Evolutionary conservation across 1,140 invertebrate genomes (phyloP), one percentile per base, ranked within the genome.

Genomic region (Micrasema longulum): DNA sequence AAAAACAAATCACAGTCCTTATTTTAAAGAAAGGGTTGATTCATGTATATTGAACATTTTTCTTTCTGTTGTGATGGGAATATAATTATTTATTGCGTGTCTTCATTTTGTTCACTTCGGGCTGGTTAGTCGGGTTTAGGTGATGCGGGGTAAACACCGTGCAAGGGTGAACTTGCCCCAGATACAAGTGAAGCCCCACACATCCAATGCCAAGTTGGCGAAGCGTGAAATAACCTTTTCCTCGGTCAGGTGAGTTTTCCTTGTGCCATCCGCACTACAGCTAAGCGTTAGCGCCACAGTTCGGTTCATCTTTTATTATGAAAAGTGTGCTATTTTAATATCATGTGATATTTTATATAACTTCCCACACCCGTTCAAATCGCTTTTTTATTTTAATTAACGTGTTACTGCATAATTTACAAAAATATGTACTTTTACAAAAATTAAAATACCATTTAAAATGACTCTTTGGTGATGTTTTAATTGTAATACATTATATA

Each of bases 201-300:
- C 55, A 5, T 11, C 16, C 55, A 20, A 20, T 41, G 35, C 55
- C 55, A 41, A 41, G 55, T 60, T 18, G 55, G 38, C 55, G 35
- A 18, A 41, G 7, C 55, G 55, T 60, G 35, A 60, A 60, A 60
- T 60, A 60, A 60, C 55, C 55, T 60, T 41, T 41, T 14, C 55
- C 52, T 26, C 55, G 35, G 55, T 41, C 55, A 60, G 36, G 36
- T 60, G 55, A 41, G 55, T 36, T 41, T 23, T 53, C 12, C 18
- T 53, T 55, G 23, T 55, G 14, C 55, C 1, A 12, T 35, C 55
- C 55, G 7, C 7, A 12, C 16, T 60, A 38, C 22, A 16, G 16
- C 14, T 60, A 9, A 16, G 6, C 11, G 0, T 14, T n/a, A 45
- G 16, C 1, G 16, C 16, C 11, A 3, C 3, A 11, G 10, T 11